phyloP scores from a whole-genome alignment of 2,113 vertebrate genomes.

The Dipodomys ordii region DNA sequence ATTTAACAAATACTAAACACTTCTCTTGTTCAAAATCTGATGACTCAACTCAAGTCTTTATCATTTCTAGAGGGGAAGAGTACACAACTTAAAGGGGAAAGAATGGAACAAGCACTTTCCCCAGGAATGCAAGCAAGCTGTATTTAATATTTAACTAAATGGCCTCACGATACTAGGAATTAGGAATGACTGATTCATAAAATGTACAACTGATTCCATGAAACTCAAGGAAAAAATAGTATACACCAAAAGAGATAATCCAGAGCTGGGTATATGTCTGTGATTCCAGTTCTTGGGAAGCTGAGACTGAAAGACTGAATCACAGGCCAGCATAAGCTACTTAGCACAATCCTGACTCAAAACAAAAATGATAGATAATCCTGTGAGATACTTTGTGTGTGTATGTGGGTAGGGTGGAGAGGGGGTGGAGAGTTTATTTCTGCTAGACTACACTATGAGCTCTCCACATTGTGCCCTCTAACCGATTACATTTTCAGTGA shows the following conservation, averaged over 20 bases:
- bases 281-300: neutral
- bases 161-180: neutral
- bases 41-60: neutral
- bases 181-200: slow-evolving; percentile 21
- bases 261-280: neutral
- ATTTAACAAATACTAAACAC: slow-evolving; percentile 33
- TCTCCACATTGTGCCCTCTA: neutral
- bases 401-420: neutral
- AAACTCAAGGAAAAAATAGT: neutral
- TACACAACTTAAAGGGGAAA: neutral
- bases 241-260: neutral
- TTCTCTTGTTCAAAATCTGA: slow-evolving; percentile 44
- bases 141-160: neutral
- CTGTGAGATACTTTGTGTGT: neutral
- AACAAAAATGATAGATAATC: neutral
- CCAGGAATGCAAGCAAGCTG: neutral
- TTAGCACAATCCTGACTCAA: neutral
- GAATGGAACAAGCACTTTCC: neutral
- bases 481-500: slow-evolving; percentile 8
- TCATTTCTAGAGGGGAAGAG: neutral
- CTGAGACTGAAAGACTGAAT: neutral
- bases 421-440: neutral
- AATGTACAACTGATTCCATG: neutral
- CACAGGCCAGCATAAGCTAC: neutral
- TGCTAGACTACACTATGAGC: neutral